Evolutionary conservation across 2,797 vertebrate species (phyloP), one percentile per base, ranked within the genome.

Genomic region (Crax fasciolata): DNA sequence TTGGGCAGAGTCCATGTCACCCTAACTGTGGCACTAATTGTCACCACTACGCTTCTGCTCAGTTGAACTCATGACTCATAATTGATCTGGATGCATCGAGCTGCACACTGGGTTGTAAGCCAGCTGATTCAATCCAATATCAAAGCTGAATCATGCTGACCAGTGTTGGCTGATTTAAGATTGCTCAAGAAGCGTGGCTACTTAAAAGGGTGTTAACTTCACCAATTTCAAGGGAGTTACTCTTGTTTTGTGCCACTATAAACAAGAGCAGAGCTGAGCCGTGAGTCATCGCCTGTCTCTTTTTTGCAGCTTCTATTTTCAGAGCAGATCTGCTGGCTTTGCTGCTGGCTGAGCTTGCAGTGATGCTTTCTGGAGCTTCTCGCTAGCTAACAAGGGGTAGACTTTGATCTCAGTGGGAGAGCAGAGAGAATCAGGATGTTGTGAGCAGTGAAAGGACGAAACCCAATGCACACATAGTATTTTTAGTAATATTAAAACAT

Each of bases 401-500:
- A 71, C 89, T 93, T 96, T 96, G 85, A 87, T 96, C 77, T 90
- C 87, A 67, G 77, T 79, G 80, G 95, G 83, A 96, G 49, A 94
- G 52, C 74, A 65, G 63, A 71, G 49, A 71, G 52, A 93, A 74
- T 46, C 1, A 6, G 71, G 61, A 77, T 82, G 20, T 57, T 89
- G 58, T 44, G 59, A 88, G 51, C 35, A 3, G 10, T 25, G 23
- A 91, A 94, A 67, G 35, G 58, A 57, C 70, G 61, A 90, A 93
- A 84, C 23, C 23, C 54, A 71, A 75, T 49, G 13, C n/a, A 90
- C 9, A 62, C 14, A 10, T 5, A 58, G 65, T 79, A 55, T 83
- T 95, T 94, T 95, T 90, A 93, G 85, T 20, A 57, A 63, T 76
- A 58, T 66, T 95, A 63, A 81, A 81, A 84, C 62, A 91, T 48